Evolutionary conservation across 2,113 vertebrate genomes (phyloP), one percentile per base, ranked within the genome.

Genomic region (Trichechus manatus): DNA sequence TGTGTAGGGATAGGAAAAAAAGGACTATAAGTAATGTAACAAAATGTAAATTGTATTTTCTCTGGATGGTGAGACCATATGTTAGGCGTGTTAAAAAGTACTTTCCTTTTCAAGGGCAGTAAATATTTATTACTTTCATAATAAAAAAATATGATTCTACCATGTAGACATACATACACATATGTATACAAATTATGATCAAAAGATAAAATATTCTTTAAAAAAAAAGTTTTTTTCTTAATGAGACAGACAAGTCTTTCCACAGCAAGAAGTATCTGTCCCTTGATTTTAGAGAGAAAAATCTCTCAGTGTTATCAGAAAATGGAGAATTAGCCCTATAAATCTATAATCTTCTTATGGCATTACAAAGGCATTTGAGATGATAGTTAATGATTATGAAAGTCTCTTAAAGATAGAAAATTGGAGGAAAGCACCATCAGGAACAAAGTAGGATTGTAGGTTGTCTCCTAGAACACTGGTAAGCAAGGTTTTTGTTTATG

Each of bases 221-320:
- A 68, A 61, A 84, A 59, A 53, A 31, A 23, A 64, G 72, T 93
- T 33, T 91, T 50, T 23, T 86, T 95, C 82, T 90, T 92, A 87
- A 23, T 64, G 36, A 81, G 42, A 14, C 15, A 84, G 47, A 36
- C 9, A 92, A 31, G 85, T 75, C 17, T 92, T 81, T 87, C 14
- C 36, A 78, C 59, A 91, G 6, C 61, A 64, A 39, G 31, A 79
- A 61, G 6, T 87, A 27, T 87, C 63, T 94, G 9, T 87, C 9
- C 20, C 50, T 89, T 4, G 10, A 19, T 27, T 75, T 6, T 82
- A 74, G 82, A 83, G 11, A 36, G 36, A 80, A 27, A 87, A 93
- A 33, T 27, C 68, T 93, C 36, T 84, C 74, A 87, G 42, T 77
- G 23, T 85, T 66, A 59, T 94, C 83, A 93, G 64, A 74, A 96